Evolutionary conservation across 1,140 invertebrate species (phyloP).

Genomic region (Caenorhabditis brenneri): DNA sequence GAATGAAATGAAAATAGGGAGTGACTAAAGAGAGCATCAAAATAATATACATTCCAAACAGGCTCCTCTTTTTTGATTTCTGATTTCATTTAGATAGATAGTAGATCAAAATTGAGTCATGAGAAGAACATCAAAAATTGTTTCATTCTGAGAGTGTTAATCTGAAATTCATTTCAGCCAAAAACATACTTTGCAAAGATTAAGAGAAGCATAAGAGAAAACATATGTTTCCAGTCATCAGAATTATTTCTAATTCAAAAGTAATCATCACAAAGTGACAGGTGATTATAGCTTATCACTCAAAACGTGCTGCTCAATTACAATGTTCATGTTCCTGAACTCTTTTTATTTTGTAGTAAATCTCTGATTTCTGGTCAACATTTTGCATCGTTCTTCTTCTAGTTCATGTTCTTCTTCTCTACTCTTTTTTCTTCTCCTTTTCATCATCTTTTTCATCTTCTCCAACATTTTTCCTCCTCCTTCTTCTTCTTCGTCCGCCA

Average conservation of each 20-base stretch:
- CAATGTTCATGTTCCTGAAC: not conserved
- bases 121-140: too few species aligned
- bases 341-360: not conserved
- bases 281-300: not conserved
- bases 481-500: slow-evolving; percentile 22
- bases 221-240: too few species aligned
- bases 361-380: not conserved
- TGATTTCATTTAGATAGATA: too few species aligned
- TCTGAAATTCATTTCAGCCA: too few species aligned
- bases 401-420: not conserved
- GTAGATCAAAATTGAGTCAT: too few species aligned
- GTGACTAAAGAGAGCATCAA: not conserved
- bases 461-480: not conserved
- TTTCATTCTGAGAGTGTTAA: too few species aligned
- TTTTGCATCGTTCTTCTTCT: not conserved
- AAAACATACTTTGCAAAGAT: too few species aligned
- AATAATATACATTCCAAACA: not conserved
- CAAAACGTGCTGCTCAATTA: too few species aligned
- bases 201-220: too few species aligned
- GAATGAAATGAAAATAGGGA: not conserved
- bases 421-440: not conserved
- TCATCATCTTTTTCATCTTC: not conserved
- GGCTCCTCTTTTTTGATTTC: not conserved
- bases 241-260: not conserved
- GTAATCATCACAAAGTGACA: not conserved